Evolutionary conservation across 1,140 invertebrate genomes (phyloP), one percentile per base, ranked within the genome.

Genomic region (Antheraea pernyi): DNA sequence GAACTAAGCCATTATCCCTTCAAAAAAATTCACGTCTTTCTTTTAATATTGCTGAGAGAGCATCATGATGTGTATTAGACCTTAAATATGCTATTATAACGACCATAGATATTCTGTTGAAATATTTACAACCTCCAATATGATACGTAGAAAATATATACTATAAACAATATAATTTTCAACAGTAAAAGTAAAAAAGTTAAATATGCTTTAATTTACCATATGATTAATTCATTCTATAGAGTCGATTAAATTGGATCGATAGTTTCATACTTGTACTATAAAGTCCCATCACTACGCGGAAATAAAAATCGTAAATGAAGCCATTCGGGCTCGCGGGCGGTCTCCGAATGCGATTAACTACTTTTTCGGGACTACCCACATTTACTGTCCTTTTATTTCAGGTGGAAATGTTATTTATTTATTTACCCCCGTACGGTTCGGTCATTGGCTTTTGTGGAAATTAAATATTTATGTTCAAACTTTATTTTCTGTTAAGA

Each of bases 291-390:
- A 80, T 75, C 85, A 77, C 84, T 89, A 83, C 4, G 42, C 80
- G 85, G 83, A 89, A 90, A 90, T 91, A 89, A 91, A 91, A 91
- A 91, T 89, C 85, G 89, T 89, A 91, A 91, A 91, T 91, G 89
- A 91, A 91, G 89, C 89, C 79, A 90, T 91, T 91, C 77, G 73
- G 73, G 84, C 84, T 78, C 80, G 68, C 78, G 79, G 83, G 83
- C 83, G 84, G 85, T 86, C 82, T 85, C 82, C 81, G 82, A 86
- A 88, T 82, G 85, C 85, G 84, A 88, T 91, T 91, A 91, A 91
- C 84, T 91, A 83, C 89, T 42, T 84, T 89, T 88, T 85, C 82
- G 83, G 87, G 87, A 85, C 79, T 77, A 80, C 77, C 79, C 75
- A 73, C 86, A 80, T 91, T 91, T 89, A 91, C 82, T 83, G 83